Evolutionary conservation across 1,140 invertebrate genomes (phyloP), one percentile per base, ranked within the genome.

Genomic region (Caenorhabditis tropicalis): DNA sequence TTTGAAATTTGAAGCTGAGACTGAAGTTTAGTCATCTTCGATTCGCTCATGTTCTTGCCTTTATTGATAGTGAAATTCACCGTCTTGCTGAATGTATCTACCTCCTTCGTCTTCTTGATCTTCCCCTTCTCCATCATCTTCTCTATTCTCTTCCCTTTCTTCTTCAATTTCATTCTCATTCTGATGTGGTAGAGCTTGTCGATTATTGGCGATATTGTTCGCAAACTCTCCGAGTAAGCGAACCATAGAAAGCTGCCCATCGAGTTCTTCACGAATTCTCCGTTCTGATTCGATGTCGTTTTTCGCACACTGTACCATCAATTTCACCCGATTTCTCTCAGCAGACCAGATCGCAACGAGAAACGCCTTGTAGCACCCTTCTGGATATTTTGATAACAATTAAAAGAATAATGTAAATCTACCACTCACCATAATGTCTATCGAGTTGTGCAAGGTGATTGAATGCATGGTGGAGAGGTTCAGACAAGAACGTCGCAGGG

Each of bases 401-500:
- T 10, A 12, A 29, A 24, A 24, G 24, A 10, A 74, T 43, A 19
- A 65, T 36, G 56, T 7, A 12, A 58, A 27, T 29, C 36, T 36
- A 3, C 65, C 65, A 29, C 65, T 74, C 33, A 74, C 65, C 36
- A 31, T 74, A 74, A 74, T 46, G 65, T 6, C 65, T 36, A 31
- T 74, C 65, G 5, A 24, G 36, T 74, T 74, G 65, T 7, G 65
- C 65, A 43, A 74, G 65, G 43, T 74, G 65, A 74, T 43, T 46
- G 65, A 74, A 74, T 12, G 65, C 65, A 24, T 74, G 65, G 21
- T 74, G 65, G 7, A 74, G n/a, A 43, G 65, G 65, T 74, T 74
- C 65, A 15, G 65, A 33, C n/a, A 74, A n/a, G 24, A 46, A 74
- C n/a, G 65, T 74, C 0, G 65, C 65, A 9, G 65, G 65, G 10